These are phyloP conservation scores for Myrmecobius fasciatus DNA, from an alignment of 2,113 vertebrate species.

Conservation along the genomic window DNA sequence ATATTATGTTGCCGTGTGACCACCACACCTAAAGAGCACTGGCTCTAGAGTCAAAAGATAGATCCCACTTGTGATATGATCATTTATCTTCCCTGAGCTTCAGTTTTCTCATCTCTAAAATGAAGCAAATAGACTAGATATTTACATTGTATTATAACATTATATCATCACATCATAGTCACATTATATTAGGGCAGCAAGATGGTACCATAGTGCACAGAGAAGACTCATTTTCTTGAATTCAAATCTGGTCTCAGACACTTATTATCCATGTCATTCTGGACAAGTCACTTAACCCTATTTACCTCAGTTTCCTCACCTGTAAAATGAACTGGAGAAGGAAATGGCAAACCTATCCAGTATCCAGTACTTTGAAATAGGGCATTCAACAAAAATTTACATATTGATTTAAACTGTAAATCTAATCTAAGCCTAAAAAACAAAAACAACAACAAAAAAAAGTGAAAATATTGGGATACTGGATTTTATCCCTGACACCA, in stretches of 20 bases:
- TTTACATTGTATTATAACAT: neutral
- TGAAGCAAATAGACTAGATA: neutral
- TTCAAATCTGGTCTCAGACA: neutral
- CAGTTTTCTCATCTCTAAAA: neutral
- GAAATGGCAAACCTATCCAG: neutral
- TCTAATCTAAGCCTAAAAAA: neutral
- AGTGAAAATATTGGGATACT: neutral
- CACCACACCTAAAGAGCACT: neutral
- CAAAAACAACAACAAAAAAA: neutral
- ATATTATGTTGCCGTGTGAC: neutral
- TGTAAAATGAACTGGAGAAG: neutral
- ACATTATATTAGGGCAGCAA: neutral
- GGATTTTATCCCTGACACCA: neutral
- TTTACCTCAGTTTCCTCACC: neutral
- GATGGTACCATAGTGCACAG: neutral
- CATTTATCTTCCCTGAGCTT: neutral
- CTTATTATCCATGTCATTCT: neutral
- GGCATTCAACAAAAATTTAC: neutral
- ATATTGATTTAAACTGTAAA: neutral
- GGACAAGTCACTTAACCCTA: neutral
- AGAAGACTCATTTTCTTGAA: neutral
- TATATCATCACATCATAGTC: neutral
- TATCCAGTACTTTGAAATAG: neutral
- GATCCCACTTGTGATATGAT: neutral
- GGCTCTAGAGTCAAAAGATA: neutral